Base-by-base conservation (phyloP, 1,140 invertebrate genomes). In the Venturia canescens region DNA sequence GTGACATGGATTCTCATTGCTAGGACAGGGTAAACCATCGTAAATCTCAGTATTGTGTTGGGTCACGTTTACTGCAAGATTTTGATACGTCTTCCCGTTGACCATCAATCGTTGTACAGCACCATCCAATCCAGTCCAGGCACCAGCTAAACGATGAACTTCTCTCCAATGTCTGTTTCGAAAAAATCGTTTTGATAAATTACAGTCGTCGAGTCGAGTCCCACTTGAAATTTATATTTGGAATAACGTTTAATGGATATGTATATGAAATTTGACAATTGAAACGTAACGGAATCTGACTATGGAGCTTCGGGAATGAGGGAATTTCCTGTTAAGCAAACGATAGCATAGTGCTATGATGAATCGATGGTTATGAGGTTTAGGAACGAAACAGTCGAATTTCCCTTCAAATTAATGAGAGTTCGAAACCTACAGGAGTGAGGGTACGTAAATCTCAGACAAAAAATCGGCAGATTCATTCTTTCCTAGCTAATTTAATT, bases 81-180 rank as follows among this genome's bases (percentile, higher is more conserved):
- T 93, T 83, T 94, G 91, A 84, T 94, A 90, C 78, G 92, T 92
- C 86, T 95, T 94, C 16, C 96, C 96, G 91, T 98, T 98, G 69
- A 98, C 93, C 85, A 96, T 94, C 83, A 98, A 93, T 90, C 96
- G 94, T 92, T 98, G 97, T 82, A 98, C 94, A 5, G 96, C 96
- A 72, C 97, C 97, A 86, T 94, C 93, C 82, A 98, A 95, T 85
- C 96, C 96, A 84, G 93, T 94, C 80, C 93, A 93, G 70, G 96
- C 94, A n/a, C 94, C 95, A 11, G 96, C 94, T 75, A 97, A 94
- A 79, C 94, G 93, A 89, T 96, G 96, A 26, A 96, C 92, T 86
- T 95, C 94, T 81, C 94, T 93, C 91, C 94, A 94, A 66, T 94
- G 94, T 78, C 95, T 96, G 85, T 69, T 21, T 4, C 1, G 90